phyloP scores from a whole-genome alignment of 2,888 invertebrate genomes.

The Dynastes grantii region DNA sequence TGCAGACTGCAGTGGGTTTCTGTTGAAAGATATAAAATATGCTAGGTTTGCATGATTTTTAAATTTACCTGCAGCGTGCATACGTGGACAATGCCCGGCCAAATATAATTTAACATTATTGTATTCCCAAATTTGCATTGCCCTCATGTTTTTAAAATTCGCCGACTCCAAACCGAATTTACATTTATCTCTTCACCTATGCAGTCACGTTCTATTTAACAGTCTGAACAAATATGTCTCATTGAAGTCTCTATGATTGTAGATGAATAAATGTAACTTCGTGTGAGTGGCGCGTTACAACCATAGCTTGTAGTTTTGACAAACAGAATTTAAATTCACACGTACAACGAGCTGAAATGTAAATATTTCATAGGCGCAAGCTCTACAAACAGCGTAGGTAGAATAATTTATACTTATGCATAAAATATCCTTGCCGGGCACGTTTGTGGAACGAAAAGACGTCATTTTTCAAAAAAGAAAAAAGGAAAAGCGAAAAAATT shows the following conservation, averaged over 20 bases:
- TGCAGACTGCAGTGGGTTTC: too few species aligned
- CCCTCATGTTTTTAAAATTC: constrained; percentile 10
- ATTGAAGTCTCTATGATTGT: constrained; percentile 42
- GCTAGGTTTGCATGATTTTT: background rate
- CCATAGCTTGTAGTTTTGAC: constrained; percentile 60
- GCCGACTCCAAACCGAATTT: constrained; percentile 30
- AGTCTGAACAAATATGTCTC: constrained; percentile 36
- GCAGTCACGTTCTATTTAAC: constrained; percentile 36
- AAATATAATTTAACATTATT: constrained; percentile 31
- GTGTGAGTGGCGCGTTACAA: constrained; percentile 22
- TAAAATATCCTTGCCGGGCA: constrained; percentile 58
- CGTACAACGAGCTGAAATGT: constrained; percentile 63
- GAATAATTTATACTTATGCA: constrained; percentile 64
- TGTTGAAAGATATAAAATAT: too few species aligned
- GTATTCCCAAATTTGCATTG: constrained; percentile 22
- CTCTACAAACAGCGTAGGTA: constrained; percentile 61
- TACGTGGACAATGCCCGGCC: background rate
- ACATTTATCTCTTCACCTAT: constrained; percentile 24
- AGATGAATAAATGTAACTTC: constrained; percentile 29
- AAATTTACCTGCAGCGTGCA: constrained; percentile 8
- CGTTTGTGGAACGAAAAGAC: constrained; percentile 47
- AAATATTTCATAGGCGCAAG: constrained; percentile 64
- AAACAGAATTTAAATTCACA: constrained; percentile 64
- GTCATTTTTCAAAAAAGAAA: constrained; percentile 35
- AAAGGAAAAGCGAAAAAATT: constrained; percentile 24